Evolutionary conservation across 2,888 invertebrate species (phyloP), one percentile per base, ranked within the genome.

Genomic region (Clitarchus hookeri): DNA sequence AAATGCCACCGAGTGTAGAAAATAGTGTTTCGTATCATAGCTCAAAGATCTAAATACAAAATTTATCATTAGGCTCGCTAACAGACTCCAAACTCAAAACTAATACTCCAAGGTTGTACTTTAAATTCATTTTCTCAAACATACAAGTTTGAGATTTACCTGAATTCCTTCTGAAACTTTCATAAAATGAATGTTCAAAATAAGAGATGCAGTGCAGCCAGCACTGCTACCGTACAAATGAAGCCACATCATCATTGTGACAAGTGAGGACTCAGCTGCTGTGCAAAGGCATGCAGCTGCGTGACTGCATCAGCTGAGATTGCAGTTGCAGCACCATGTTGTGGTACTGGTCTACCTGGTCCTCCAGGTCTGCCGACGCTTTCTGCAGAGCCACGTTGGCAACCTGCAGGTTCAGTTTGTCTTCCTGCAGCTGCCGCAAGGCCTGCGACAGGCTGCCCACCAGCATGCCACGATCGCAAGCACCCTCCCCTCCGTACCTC

Each of bases 281-380:
- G 3, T 19, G 65, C 23, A n/a, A 23, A 19, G 65, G 65, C 8
- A n/a, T 23, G n/a, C n/a, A 8, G 16, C 13, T 16, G 16, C 48
- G 48, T 8, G 16, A 48, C 48, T 13, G n/a, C n/a, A 65, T 1
- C 65, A 65, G 65, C 65, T n/a, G 65, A n/a, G 65, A 65, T 19
- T 65, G 65, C 65, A 65, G 65, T 9, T 65, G 65, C 23, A 19
- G 11, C 65, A 65, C 65, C 65, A 65, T 65, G 65, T 23, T n/a
- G 65, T 65, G 65, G 65, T 65, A 65, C 65, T 65, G 65, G n/a
- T 65, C 65, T 23, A 65, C 65, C 65, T 65, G 65, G 65, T 65
- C 65, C n/a, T 65, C 65, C 23, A 65, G 65, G n/a, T 65, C 65
- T 19, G 65, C 65, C 19, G 65, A 65, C 6, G 65, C 65, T 19